Evolutionary conservation across 2,888 invertebrate species (phyloP).

Genomic region (Hirtodrosophila alboralis): DNA sequence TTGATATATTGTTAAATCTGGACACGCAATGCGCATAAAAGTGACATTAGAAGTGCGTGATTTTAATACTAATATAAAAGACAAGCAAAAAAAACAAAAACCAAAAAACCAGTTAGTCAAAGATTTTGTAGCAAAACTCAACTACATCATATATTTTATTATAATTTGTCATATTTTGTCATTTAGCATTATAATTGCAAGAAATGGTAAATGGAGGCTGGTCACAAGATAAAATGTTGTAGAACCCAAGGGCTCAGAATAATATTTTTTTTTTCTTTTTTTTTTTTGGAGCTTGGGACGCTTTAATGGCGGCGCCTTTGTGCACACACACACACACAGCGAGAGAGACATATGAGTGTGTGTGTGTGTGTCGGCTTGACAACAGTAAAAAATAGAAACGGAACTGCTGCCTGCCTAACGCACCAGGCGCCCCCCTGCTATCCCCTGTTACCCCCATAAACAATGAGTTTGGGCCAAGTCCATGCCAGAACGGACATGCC

Average conservation of each 20-base stretch:
- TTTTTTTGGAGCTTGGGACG: conserved; percentile 37
- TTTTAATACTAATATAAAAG: conserved; percentile 51
- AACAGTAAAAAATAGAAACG: conserved; percentile 68
- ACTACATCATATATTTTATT: conserved; percentile 37
- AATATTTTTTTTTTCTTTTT: too few relatives aligned
- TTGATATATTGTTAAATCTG: conserved; percentile 52
- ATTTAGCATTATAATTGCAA: conserved; percentile 64
- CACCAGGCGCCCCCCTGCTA: conserved; percentile 19
- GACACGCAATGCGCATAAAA: conserved; percentile 68
- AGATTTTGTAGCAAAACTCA: too few relatives aligned
- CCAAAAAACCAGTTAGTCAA: not conserved
- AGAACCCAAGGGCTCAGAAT: conserved; percentile 23
- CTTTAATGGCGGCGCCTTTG: conserved; percentile 70
- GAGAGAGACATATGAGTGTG: conserved; percentile 28
- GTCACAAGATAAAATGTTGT: conserved; percentile 27
- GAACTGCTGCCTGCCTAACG: conserved; percentile 66
- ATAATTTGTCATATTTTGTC: conserved; percentile 75
- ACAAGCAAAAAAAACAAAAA: conserved; percentile 1
- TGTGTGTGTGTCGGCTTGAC: conserved; percentile 65
- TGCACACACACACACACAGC: conserved; percentile 44
- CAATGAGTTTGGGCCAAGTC: conserved; percentile 61
- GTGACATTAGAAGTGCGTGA: conserved; percentile 65
- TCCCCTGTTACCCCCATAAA: conserved; percentile 30
- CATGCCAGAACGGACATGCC: conserved; percentile 78
- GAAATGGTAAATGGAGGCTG: conserved; percentile 6